These are phyloP conservation scores for Halictus ligatus DNA, from an alignment of 2,888 invertebrate species.

Conservation along the genomic window DNA sequence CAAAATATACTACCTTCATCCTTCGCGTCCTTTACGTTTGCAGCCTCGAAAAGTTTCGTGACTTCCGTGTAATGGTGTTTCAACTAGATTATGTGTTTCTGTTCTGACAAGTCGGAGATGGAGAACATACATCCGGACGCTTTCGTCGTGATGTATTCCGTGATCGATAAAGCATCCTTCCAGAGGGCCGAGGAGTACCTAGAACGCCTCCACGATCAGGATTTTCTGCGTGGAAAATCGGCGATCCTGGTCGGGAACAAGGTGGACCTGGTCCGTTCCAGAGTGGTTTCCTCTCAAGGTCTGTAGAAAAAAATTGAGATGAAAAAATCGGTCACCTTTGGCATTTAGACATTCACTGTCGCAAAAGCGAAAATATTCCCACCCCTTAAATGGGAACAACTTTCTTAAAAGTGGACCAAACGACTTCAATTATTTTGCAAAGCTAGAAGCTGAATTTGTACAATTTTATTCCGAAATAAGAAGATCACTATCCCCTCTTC, in stretches of 20 bases:
- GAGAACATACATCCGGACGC: slow-evolving; percentile 92
- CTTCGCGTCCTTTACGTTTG: not conserved
- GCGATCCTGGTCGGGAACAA: slow-evolving; percentile 96
- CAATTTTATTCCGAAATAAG: too few relatives aligned
- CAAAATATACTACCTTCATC: too few relatives aligned
- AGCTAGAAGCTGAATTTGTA: too few relatives aligned
- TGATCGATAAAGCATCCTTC: slow-evolving; percentile 95
- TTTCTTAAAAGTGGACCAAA: not conserved
- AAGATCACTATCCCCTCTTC: too few relatives aligned
- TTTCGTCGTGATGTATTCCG: slow-evolving; percentile 95
- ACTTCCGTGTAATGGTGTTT: not conserved
- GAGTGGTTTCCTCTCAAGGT: slow-evolving; percentile 96
- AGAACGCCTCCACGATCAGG: slow-evolving; percentile 91
- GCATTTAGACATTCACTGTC: not conserved
- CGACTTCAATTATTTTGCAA: too few relatives aligned
- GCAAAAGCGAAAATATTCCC: not conserved
- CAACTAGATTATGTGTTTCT: not conserved
- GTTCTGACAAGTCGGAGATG: slow-evolving; percentile 88
- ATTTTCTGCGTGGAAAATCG: slow-evolving; percentile 91
- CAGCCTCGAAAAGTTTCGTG: not conserved
- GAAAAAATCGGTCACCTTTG: too few relatives aligned
- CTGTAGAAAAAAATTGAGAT: slow-evolving; percentile 49
- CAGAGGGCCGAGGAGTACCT: slow-evolving; percentile 93
- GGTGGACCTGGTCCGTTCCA: slow-evolving; percentile 95
- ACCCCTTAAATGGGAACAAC: not conserved